A percentile compares a stretch with the other conserved stretches of the same genome.
These are phyloP conservation scores for Chunga burmeisteri DNA, from an alignment of 2,113 vertebrate genomes.

Conservation along the genomic window DNA sequence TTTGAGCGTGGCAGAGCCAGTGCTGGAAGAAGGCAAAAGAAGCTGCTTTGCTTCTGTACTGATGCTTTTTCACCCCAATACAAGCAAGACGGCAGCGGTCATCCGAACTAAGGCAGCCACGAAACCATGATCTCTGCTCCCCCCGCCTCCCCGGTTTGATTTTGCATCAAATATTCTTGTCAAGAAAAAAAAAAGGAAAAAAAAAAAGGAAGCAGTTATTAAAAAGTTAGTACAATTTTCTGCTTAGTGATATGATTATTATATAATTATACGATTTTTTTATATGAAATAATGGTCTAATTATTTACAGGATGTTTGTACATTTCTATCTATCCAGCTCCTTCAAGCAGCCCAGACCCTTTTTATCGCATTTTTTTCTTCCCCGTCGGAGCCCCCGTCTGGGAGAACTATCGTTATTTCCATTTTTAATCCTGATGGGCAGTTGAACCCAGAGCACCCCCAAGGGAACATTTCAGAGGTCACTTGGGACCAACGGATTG, in stretches of 20 bases:
- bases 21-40: not conserved
- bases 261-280: not conserved
- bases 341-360: not conserved
- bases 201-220: not conserved
- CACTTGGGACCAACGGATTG: rapidly evolving
- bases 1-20: rapidly evolving
- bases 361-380: not conserved
- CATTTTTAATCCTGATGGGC: not conserved
- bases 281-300: not conserved
- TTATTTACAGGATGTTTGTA: not conserved
- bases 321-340: not conserved
- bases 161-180: not conserved
- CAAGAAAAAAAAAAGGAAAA: not conserved
- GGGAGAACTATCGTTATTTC: not conserved
- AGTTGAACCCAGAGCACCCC: not conserved
- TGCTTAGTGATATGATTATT: not conserved
- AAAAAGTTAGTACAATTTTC: not conserved
- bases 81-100: rapidly evolving
- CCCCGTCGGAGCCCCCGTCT: not conserved
- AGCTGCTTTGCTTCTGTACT: not conserved
- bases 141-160: rapidly evolving
- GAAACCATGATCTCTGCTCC: not conserved
- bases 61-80: not conserved
- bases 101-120: rapidly evolving
- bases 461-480: not conserved